These are phyloP conservation scores for Gymnothorax reevesii DNA, from an alignment of 2,797 vertebrate genomes.

Conservation along the genomic window DNA sequence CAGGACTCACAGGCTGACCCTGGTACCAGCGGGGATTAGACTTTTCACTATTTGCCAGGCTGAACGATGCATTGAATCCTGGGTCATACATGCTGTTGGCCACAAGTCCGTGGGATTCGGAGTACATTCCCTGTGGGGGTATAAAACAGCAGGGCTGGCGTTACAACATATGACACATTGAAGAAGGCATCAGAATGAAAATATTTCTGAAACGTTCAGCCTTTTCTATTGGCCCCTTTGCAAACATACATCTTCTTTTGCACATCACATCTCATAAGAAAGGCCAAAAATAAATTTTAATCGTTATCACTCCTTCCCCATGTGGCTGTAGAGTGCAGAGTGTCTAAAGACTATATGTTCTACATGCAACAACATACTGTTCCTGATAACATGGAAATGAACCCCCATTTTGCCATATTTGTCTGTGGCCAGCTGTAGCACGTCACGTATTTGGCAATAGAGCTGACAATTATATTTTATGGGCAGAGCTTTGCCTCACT, in stretches of 20 bases:
- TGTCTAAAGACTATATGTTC: neutral
- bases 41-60: slow-evolving; percentile 69
- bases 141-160: neutral
- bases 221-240: neutral
- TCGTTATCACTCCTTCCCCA: neutral
- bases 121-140: slow-evolving; percentile 69
- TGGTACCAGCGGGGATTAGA: slow-evolving; percentile 73
- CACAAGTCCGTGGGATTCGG: slow-evolving; percentile 77
- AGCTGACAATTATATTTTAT: neutral
- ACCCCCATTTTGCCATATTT: neutral
- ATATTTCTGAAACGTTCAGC: neutral
- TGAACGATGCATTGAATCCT: slow-evolving; percentile 68
- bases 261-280: slow-evolving; percentile 2
- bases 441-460: neutral
- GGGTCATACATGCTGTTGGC: slow-evolving; percentile 79
- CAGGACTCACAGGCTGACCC: slow-evolving; percentile 71
- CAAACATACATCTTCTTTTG: neutral
- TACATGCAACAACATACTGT: neutral
- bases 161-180: neutral
- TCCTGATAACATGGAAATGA: neutral
- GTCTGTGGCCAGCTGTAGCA: too few relatives aligned
- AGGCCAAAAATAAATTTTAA: neutral
- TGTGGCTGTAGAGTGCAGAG: too few relatives aligned
- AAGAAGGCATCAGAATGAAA: neutral
- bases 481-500: neutral